Conservation (phyloP, 2,888 invertebrate species). For the Drosophila pegasa region DNA sequence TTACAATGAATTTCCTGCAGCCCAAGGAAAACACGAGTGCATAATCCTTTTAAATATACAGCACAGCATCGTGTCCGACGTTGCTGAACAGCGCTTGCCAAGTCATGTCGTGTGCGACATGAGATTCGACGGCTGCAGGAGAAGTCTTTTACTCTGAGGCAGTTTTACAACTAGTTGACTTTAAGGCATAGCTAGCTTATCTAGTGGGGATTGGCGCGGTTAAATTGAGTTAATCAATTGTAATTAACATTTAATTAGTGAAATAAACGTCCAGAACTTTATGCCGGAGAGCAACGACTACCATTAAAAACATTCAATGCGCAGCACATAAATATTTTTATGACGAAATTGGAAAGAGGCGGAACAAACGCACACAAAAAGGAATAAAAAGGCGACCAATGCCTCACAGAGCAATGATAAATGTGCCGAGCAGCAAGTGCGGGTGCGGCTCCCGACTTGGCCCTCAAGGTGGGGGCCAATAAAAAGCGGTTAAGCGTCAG, state of each 20-base stretch:
- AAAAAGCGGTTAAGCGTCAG: constrained; percentile 67
- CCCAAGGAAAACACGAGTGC: constrained; percentile 61
- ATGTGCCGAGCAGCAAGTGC: constrained; percentile 10
- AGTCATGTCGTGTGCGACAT: constrained; percentile 31
- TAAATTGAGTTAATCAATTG: constrained; percentile 36
- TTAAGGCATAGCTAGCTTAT: not conserved
- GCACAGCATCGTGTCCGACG: constrained; percentile 56
- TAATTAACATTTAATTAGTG: constrained; percentile 54
- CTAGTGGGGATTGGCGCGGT: constrained; percentile 9
- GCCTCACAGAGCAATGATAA: constrained; percentile 36
- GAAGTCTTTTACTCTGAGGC: constrained; percentile 7
- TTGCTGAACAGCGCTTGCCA: constrained; percentile 38
- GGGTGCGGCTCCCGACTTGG: constrained; percentile 17
- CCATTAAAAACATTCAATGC: constrained; percentile 58
- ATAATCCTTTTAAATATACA: constrained; percentile 78
- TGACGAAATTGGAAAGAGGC: constrained; percentile 44
- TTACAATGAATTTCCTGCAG: constrained; percentile 66
- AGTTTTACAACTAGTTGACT: constrained; percentile 4
- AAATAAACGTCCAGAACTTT: constrained; percentile 45
- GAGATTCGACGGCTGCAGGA: constrained; percentile 5
- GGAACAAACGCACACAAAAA: constrained; percentile 46
- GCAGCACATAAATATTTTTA: constrained; percentile 70
- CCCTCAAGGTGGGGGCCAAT: constrained; percentile 40
- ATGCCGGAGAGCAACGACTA: constrained; percentile 16
- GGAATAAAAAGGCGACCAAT: not conserved